Conservation (phyloP, 2,888 invertebrate genomes). For the Ametastegia equiseti region DNA sequence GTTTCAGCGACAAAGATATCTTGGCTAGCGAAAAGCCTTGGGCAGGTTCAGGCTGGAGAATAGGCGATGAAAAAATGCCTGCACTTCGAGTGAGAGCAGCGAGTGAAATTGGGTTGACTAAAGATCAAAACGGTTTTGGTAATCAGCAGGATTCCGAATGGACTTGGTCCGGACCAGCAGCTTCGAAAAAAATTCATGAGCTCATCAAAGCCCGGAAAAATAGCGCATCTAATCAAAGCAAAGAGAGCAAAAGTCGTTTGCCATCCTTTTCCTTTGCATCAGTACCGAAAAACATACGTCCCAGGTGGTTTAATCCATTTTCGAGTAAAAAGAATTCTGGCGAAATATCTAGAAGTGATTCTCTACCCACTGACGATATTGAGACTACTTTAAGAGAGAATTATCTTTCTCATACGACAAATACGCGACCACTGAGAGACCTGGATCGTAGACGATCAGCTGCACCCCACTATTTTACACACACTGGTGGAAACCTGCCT, state of each 20-base stretch:
- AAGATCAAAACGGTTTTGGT: slow-evolving; percentile 67
- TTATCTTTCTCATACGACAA: slow-evolving; percentile 57
- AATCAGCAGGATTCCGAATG: slow-evolving; percentile 76
- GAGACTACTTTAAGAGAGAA: slow-evolving; percentile 55
- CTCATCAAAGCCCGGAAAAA: slow-evolving; percentile 68
- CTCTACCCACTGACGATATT: slow-evolving; percentile 61
- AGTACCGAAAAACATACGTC: slow-evolving; percentile 64
- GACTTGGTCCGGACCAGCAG: slow-evolving; percentile 85
- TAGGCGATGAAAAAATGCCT: slow-evolving; percentile 77
- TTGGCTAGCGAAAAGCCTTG: slow-evolving; percentile 81
- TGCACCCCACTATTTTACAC: slow-evolving; percentile 72
- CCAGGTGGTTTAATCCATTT: slow-evolving; percentile 66
- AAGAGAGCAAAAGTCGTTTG: slow-evolving; percentile 65
- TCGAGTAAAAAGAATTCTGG: slow-evolving; percentile 57
- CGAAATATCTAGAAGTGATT: slow-evolving; percentile 51
- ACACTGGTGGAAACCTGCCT: slow-evolving; percentile 61
- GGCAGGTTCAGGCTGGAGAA: slow-evolving; percentile 77
- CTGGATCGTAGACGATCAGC: slow-evolving; percentile 74
- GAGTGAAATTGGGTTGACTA: slow-evolving; percentile 78
- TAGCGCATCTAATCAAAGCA: slow-evolving; percentile 51
- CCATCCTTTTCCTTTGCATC: slow-evolving; percentile 66
- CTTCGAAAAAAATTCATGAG: slow-evolving; percentile 80
- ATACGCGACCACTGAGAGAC: neutral
- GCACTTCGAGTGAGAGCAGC: slow-evolving; percentile 79
- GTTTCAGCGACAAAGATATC: slow-evolving; percentile 86